Percentiles rank a stretch among this genome's conserved stretches.
Evolutionary conservation across 2,888 invertebrate genomes (phyloP).

Genomic region (Pandemis heparana): DNA sequence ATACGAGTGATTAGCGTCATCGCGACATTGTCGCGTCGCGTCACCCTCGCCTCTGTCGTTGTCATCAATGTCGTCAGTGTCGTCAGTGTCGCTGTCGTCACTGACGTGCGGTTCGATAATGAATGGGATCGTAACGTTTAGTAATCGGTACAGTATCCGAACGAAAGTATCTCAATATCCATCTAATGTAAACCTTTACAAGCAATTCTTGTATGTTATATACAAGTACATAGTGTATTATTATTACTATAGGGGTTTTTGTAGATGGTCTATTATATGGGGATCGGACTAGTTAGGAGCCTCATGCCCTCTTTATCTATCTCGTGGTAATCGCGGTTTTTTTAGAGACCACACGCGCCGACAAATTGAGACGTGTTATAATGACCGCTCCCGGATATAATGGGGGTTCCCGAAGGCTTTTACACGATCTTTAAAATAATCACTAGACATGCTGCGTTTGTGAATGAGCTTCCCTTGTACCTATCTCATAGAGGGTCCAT

Average conservation of each 20-base stretch:
- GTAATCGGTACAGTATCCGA: background rate
- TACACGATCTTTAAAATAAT: too few species aligned
- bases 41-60: slow-evolving; percentile 16
- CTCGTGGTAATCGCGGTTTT: slow-evolving; percentile 2
- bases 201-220: too few species aligned
- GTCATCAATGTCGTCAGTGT: slow-evolving; percentile 42
- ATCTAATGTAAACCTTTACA: too few species aligned
- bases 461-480: too few species aligned
- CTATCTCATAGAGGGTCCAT: too few species aligned
- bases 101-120: slow-evolving; percentile 12
- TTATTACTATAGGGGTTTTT: too few species aligned
- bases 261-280: too few species aligned
- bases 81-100: slow-evolving; percentile 5
- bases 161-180: background rate
- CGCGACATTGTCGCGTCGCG: slow-evolving; percentile 55
- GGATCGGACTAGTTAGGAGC: too few species aligned
- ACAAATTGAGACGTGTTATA: slow-evolving; percentile 84
- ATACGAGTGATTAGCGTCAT: slow-evolving; percentile 77
- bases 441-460: too few species aligned
- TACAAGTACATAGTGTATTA: too few species aligned
- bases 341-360: slow-evolving; percentile 73
- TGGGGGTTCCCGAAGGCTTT: slow-evolving; percentile 21
- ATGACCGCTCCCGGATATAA: slow-evolving; percentile 75
- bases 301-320: too few species aligned
- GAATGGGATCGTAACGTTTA: slow-evolving; percentile 5